Percentiles rank a stretch among this genome's conserved stretches.
phyloP scores from a whole-genome alignment of 2,113 vertebrate species.

The Candoia aspera region DNA sequence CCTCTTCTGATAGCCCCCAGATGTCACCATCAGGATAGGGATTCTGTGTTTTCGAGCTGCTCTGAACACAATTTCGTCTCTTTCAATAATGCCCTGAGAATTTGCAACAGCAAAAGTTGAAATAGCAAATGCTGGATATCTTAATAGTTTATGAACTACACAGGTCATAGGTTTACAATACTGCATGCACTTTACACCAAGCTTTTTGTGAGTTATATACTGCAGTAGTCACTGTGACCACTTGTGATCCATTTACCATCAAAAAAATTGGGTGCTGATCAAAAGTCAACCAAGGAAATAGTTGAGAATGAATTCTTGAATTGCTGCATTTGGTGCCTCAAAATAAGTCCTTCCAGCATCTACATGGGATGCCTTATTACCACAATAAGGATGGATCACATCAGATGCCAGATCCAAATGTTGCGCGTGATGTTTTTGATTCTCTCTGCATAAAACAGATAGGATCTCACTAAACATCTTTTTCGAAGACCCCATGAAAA shows the following conservation, averaged over 20 bases:
- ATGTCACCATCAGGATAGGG: conserved; percentile 95
- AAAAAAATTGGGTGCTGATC: background rate
- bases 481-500: no score
- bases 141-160: background rate
- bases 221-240: background rate
- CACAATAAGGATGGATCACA: background rate
- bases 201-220: background rate
- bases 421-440: background rate
- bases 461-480: background rate
- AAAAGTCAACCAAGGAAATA: background rate
- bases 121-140: background rate
- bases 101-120: background rate
- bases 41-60: conserved; percentile 76
- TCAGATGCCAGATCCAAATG: background rate
- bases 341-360: background rate
- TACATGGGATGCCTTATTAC: background rate
- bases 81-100: conserved; percentile 86
- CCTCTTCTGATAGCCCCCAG: conserved; percentile 93
- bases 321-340: background rate
- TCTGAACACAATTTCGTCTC: conserved; percentile 90
- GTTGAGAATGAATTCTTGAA: background rate
- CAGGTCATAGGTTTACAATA: background rate
- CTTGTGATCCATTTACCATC: no score
- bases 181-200: rapidly evolving
- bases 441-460: background rate